Base-by-base conservation (phyloP, 2,113 vertebrate genomes). In the Machaerirhynchus nigripectus region DNA sequence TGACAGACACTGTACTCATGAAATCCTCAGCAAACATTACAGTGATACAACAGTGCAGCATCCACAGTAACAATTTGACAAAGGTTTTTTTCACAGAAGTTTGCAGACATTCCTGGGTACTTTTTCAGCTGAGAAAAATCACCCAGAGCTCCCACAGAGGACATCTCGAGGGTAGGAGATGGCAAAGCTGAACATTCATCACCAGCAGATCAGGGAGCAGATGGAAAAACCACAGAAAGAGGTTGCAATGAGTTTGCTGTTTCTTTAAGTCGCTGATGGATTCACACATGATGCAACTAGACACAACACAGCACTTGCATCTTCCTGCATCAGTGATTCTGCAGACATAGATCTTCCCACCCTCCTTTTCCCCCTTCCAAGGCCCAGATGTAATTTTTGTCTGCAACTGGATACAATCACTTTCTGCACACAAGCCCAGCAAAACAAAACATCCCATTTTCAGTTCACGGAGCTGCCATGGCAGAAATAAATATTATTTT, bases 281-380 rank as follows among this genome's bases (percentile, higher is more conserved):
- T 96, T 97, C 95, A 61, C 94, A 93, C 95, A 97, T 97, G 96
- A 97, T 97, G 92, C 88, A 96, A 95, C 80, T 42, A 94, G 96
- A 97, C 96, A 97, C 96, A 92, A 96, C 96, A 95, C 88, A 93
- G 96, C 94, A 81, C 96, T 95, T 92, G 90, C 95, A 95, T 96
- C 96, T 96, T 96, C 93, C 95, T 92, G 96, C 96, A 97, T 96
- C 96, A 97, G 53, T 97, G 95, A 94, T 96, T 97, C 93, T 82
- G 83, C 86, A 96, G 88, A 92, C 93, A 94, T 67, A 90, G 80
- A 90, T 92, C 94, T 93, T 96, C 94, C 95, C 93, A 93, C 82
- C 82, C 89, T 97, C 87, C 89, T 95, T 60, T 82, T 84, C 77
- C 90, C 94, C 83, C 65, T 90, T 88, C 92, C 87, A 94, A 86